Conservation (phyloP, 2,797 vertebrate species). For the Pelochelys cantorii region DNA sequence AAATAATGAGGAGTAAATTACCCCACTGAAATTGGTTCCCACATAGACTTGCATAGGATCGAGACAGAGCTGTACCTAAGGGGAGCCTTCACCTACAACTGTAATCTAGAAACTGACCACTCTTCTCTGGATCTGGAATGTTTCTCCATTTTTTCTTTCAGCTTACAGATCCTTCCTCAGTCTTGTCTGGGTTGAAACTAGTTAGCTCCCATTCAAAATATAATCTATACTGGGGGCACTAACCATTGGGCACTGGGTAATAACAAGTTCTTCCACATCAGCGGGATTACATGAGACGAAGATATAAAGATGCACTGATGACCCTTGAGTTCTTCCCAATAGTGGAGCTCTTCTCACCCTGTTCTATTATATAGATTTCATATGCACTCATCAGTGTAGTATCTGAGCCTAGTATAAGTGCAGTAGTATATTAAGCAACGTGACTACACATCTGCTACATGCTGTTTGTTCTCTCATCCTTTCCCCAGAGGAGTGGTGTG, state of each 20-base stretch:
- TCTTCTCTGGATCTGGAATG: background rate
- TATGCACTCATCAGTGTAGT: background rate
- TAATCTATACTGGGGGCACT: background rate
- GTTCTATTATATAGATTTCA: background rate
- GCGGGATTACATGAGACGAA: background rate
- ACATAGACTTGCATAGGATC: background rate
- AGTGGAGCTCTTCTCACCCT: background rate
- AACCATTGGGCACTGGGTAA: background rate
- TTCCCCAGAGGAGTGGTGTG: too few relatives aligned
- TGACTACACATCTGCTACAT: too few relatives aligned
- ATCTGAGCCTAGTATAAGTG: too few relatives aligned
- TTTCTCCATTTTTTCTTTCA: background rate
- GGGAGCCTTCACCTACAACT: background rate
- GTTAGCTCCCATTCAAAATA: background rate
- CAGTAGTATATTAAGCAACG: too few relatives aligned
- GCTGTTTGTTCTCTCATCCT: too few relatives aligned
- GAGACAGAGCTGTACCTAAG: background rate
- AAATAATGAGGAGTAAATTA: background rate
- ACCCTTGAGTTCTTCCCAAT: background rate
- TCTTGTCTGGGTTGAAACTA: background rate
- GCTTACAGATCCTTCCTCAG: background rate
- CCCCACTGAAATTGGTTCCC: background rate
- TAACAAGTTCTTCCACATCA: background rate
- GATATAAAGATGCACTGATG: background rate
- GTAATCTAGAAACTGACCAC: background rate